These are phyloP conservation scores for Boulengeromyrus knoepffleri DNA, from an alignment of 2,113 vertebrate genomes.

Conservation along the genomic window DNA sequence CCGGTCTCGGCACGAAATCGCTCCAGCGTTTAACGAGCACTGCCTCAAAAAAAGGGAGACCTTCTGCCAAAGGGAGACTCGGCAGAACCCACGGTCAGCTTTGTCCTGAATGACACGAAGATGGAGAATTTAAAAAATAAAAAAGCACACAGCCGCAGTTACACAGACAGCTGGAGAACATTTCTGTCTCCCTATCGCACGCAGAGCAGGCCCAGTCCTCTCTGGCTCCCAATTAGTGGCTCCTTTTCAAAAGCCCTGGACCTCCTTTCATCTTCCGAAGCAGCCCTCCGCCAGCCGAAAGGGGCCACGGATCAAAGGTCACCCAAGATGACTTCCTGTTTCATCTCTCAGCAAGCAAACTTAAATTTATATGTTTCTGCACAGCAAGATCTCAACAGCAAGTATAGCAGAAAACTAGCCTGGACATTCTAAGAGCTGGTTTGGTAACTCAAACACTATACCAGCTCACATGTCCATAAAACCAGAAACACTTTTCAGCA, in stretches of 20 bases:
- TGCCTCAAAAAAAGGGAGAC: not conserved
- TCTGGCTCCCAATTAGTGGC: constrained; percentile 76
- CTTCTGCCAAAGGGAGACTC: not conserved
- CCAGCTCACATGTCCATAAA: not conserved
- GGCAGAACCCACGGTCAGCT: not conserved
- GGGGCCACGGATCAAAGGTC: constrained; percentile 77
- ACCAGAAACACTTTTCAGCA: not conserved
- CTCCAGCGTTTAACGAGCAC: not conserved
- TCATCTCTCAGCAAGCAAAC: constrained; percentile 47
- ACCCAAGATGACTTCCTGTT: constrained; percentile 77
- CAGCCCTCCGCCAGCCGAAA: constrained; percentile 60
- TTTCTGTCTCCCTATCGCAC: constrained; percentile 28
- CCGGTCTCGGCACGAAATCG: not conserved
- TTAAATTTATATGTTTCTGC: constrained; percentile 13
- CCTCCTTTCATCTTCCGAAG: constrained; percentile 74
- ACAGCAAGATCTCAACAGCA: constrained; percentile 26
- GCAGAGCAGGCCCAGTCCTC: constrained; percentile 58
- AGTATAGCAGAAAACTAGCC: not conserved
- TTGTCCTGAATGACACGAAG: not conserved
- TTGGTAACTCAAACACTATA: not conserved
- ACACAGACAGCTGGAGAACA: constrained; percentile 67
- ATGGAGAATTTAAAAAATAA: constrained; percentile 43
- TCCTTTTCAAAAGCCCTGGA: constrained; percentile 63
- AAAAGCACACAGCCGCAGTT: not conserved
- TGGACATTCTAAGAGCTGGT: not conserved